Conservation (phyloP, 1,140 invertebrate genomes). For the Cydia pomonella region DNA sequence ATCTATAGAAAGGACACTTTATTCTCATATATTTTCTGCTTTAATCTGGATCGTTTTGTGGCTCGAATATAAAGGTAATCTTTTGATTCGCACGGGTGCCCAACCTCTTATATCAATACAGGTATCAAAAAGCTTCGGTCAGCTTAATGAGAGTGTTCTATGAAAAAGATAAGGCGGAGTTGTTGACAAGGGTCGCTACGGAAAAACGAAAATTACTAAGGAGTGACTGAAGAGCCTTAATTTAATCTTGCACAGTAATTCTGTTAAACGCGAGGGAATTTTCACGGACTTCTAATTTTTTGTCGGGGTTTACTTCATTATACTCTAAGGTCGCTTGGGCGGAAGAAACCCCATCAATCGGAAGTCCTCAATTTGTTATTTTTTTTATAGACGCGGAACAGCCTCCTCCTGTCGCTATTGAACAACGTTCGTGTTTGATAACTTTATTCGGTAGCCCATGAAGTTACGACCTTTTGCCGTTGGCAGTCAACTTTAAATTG, state of each 20-base stretch:
- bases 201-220: conserved; percentile 67
- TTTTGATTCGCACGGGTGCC: not conserved
- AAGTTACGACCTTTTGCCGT: not conserved
- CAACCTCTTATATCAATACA: conserved; percentile 43
- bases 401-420: not conserved
- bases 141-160: conserved; percentile 63
- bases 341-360: conserved; percentile 22
- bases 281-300: conserved; percentile 27
- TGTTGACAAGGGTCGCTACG: conserved; percentile 67
- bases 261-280: conserved; percentile 50
- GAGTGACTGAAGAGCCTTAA: conserved; percentile 62
- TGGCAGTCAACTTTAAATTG: too few species aligned
- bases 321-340: conserved; percentile 26
- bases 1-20: not conserved
- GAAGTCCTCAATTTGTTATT: conserved; percentile 21
- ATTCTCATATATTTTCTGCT: not conserved
- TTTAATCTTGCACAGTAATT: conserved; percentile 65
- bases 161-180: conserved; percentile 61
- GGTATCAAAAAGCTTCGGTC: conserved; percentile 54
- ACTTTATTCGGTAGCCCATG: not conserved
- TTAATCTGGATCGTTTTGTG: not conserved
- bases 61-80: conserved; percentile 2
- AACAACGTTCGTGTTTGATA: not conserved
- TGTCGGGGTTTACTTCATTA: conserved; percentile 30
- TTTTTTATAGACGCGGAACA: not conserved